These are phyloP conservation scores for Cylloceria caligata DNA, from an alignment of 2,888 invertebrate species.

Conservation along the genomic window DNA sequence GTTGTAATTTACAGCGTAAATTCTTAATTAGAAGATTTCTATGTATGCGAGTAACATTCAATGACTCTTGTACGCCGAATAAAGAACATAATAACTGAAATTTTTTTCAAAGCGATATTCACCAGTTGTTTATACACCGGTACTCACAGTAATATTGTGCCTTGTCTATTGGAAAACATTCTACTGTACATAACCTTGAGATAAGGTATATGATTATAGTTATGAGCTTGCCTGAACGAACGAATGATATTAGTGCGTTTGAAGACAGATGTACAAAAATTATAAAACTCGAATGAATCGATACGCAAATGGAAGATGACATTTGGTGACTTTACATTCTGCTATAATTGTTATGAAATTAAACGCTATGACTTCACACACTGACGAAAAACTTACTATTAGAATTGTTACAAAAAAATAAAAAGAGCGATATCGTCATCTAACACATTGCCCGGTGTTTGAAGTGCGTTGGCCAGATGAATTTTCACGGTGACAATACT, in stretches of 20 bases:
- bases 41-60: no score
- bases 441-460: constrained; percentile 35
- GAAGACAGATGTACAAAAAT: no score
- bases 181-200: neutral
- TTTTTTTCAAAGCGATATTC: no score
- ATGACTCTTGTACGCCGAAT: no score
- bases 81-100: no score
- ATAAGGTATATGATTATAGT: neutral
- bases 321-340: neutral
- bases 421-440: constrained; percentile 42
- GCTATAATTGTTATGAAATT: constrained; percentile 9
- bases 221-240: neutral
- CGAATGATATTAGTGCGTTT: neutral
- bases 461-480: constrained; percentile 6
- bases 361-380: neutral
- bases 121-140: neutral
- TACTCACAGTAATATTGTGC: neutral
- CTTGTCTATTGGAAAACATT: neutral
- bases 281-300: no score
- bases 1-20: no score
- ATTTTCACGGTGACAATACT: constrained; percentile 56
- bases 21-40: no score
- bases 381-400: constrained; percentile 11
- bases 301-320: neutral
- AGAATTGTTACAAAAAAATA: neutral